phyloP scores from a whole-genome alignment of 2,797 vertebrate genomes.

The Discoglossus pictus region DNA sequence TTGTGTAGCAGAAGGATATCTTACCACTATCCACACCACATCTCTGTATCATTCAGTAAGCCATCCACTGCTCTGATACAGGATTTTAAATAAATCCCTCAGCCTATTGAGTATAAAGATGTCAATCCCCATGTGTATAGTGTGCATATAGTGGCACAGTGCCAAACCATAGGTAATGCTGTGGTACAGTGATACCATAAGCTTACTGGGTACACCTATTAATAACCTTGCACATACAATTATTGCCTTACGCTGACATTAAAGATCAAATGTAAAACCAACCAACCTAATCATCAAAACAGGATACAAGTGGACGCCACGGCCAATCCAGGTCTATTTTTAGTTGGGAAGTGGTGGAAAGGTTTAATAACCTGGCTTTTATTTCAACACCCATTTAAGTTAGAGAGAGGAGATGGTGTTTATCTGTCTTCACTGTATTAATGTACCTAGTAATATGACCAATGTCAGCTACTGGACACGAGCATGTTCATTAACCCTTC shows the following conservation, averaged over 20 bases:
- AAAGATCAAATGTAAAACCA: slow-evolving; percentile 18
- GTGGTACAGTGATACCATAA: neutral
- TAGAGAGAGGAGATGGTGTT: slow-evolving; percentile 54
- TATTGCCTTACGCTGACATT: neutral
- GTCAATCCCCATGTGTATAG: too few species aligned
- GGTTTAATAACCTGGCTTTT: slow-evolving; percentile 49
- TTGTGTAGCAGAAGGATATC: too few species aligned
- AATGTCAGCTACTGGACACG: neutral
- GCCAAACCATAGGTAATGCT: too few species aligned
- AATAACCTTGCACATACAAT: neutral
- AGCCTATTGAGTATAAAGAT: too few species aligned
- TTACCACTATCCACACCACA: too few species aligned
- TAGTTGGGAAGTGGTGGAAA: slow-evolving; percentile 27
- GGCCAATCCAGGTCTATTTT: slow-evolving; percentile 15
- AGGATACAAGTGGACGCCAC: neutral
- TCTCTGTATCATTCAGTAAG: too few species aligned
- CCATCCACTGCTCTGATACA: too few species aligned
- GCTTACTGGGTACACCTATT: neutral
- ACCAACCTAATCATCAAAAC: slow-evolving; percentile 9
- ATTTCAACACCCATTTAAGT: slow-evolving; percentile 55
- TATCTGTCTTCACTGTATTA: slow-evolving; percentile 59
- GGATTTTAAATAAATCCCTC: too few species aligned
- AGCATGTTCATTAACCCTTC: neutral
- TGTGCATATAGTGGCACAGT: too few species aligned
- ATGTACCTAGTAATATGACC: neutral